phyloP scores from a whole-genome alignment of 1,140 invertebrate genomes.

The Brachionus asplanchnoidis region DNA sequence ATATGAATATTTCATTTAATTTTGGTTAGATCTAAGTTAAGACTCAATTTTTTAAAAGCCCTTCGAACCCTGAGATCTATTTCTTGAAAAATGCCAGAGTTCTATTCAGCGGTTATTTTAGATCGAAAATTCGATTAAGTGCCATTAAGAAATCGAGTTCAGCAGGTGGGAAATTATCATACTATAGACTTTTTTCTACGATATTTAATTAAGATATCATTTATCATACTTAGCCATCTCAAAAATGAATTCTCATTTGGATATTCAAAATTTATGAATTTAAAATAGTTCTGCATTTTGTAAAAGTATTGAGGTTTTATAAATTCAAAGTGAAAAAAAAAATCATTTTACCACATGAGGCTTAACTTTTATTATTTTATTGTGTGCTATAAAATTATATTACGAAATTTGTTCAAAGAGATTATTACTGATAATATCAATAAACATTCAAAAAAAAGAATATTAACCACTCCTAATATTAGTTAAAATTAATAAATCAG shows the following conservation, averaged over 20 bases:
- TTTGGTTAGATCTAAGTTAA: not conserved
- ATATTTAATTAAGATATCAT: conserved; percentile 1
- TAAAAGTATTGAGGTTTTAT: not conserved
- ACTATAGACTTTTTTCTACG: not conserved
- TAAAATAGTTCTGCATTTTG: not conserved
- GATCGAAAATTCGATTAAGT: not conserved
- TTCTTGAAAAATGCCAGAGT: not conserved
- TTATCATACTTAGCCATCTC: not conserved
- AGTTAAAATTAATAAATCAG: no score
- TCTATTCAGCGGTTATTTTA: not conserved
- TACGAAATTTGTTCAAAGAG: not conserved
- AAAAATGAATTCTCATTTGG: not conserved
- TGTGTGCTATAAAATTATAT: not conserved
- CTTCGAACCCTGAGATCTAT: not conserved
- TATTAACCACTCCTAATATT: no score
- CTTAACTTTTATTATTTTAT: not conserved
- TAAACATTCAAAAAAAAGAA: not conserved
- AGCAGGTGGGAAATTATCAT: not conserved
- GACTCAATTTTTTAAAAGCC: not conserved
- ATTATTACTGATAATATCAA: no score
- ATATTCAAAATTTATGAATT: not conserved
- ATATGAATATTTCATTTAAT: not conserved
- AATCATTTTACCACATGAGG: not conserved
- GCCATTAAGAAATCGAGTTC: not conserved
- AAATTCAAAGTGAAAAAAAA: not conserved